Percentiles rank a stretch among this genome's conserved stretches.
These are phyloP conservation scores for Polyommatus icarus DNA, from an alignment of 2,888 invertebrate genomes.

Conservation along the genomic window DNA sequence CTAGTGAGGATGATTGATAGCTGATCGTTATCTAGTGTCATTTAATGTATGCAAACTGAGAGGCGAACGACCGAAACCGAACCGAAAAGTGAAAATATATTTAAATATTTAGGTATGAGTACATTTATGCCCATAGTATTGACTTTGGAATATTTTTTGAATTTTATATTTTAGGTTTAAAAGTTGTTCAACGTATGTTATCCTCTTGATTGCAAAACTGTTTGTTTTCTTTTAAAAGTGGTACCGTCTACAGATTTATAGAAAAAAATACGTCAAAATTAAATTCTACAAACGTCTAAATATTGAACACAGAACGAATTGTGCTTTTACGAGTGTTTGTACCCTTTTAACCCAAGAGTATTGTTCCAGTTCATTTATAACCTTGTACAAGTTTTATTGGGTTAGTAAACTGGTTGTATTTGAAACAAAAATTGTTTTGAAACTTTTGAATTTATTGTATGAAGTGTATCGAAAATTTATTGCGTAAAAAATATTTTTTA, in stretches of 20 bases:
- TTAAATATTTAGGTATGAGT: not conserved
- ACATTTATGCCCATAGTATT: not conserved
- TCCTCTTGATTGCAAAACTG: not conserved
- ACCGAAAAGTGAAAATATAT: not conserved
- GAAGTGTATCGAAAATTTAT: not conserved
- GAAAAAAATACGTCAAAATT: not conserved
- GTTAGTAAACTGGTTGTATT: not conserved
- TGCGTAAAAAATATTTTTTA: not conserved
- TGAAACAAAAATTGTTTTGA: not conserved
- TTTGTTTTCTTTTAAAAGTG: not conserved
- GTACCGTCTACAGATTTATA: not conserved
- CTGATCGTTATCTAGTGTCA: slow-evolving; percentile 15
- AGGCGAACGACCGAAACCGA: not conserved
- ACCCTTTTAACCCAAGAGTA: not conserved
- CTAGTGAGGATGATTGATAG: slow-evolving; percentile 18
- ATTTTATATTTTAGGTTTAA: not conserved
- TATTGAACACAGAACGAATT: not conserved
- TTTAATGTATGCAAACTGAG: not conserved
- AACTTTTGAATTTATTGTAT: not conserved
- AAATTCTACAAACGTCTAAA: not conserved
- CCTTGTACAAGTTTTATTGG: not conserved
- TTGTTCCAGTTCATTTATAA: slow-evolving; percentile 12
- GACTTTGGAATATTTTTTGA: not conserved
- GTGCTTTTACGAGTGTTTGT: not conserved
- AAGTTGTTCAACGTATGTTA: not conserved